Base-by-base conservation (phyloP, 2,888 invertebrate genomes). In the Sarcophaga subvicina region DNA sequence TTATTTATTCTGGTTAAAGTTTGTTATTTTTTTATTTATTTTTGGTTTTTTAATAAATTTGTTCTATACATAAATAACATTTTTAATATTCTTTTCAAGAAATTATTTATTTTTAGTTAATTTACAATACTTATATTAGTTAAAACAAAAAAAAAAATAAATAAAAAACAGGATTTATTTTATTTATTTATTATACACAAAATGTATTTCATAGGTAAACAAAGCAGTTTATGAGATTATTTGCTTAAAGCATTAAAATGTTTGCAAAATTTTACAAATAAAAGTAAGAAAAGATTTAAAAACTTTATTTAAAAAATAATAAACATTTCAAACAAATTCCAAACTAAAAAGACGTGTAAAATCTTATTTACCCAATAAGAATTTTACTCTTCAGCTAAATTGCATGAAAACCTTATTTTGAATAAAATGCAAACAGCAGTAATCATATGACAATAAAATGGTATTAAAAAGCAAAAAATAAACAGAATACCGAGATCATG, bases 81-180 rank as follows among this genome's bases (percentile, higher is more conserved):
- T 25, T 64, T 75, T 75, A 47, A n/a, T 22, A 22, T 47, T 62
- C 45, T 73, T 63, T 66, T 66, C 10, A 45, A 73, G 45, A 73
- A 62, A 62, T 22, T 47, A 37, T 37, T 47, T n/a, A 22, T 66
- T n/a, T 66, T 45, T 37, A 17, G n/a, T 6, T 37, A n/a, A 62
- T 22, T 60, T 62, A 22, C 11, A 14, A 63, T 49, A 49, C 14
- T 49, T 14, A 49, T n/a, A 37, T 6, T 17, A 37, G 45, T 22
- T 47, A 8, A 60, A 73, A 22, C 11, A 14, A 73, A 37, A 37
- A 37, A 27, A 37, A 60, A 27, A 27, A 27, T 27, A 37, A 37
- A 60, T 37, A 45, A 10, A 63, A 49, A 69, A 69, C 11, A 4
- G 14, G 47, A 69, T 69, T 47, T 69, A 14, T 49, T 69, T 69